Evolutionary conservation across 2,113 vertebrate genomes (phyloP), one percentile per base, ranked within the genome.

Genomic region (Cavia porcellus): DNA sequence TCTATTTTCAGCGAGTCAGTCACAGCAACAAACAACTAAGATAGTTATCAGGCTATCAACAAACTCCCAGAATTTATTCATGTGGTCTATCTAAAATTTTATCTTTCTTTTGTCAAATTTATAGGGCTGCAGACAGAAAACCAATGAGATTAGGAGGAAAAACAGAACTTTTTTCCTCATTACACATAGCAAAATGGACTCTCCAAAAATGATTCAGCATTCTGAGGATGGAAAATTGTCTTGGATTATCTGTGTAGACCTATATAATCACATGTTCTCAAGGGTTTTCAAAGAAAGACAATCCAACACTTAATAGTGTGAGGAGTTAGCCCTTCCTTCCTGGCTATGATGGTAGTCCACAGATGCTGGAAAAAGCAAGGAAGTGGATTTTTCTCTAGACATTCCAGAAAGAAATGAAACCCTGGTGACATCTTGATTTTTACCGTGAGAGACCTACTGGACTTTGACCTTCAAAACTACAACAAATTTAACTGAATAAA

Each of bases 281-380:
- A 3, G 1, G 70, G 24, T 90, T 95, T 87, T 94, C 22, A 86
- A 86, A 84, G 42, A 86, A 94, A 77, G 61, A 89, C 7, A 82
- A 61, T 13, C 32, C 59, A 14, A 38, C 17, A 89, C 8, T n/a
- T 86, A 57, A 10, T 24, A 94, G 5, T 77, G 52, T 82, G 38
- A 87, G 47, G 10, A 62, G 35, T 62, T 25, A 61, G 62, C 7
- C 12, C 20, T 52, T 17, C n/a, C n/a, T 11, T 86, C 4, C 4
- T 92, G 74, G 25, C 20, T 77, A n/a, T 96, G 24, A 32, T 86
- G 28, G 57, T 19, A 77, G 15, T 59, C 13, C 55, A 75, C 38
- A 50, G 75, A 93, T 90, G 11, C 28, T 75, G 17, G 30, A 42
- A 74, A 89, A 75, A 30, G 38, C 15, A 94, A 45, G 20, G 35